Evolutionary conservation across 2,888 invertebrate genomes (phyloP), one percentile per base, ranked within the genome.

Genomic region (Callyntrura guangdongensis): DNA sequence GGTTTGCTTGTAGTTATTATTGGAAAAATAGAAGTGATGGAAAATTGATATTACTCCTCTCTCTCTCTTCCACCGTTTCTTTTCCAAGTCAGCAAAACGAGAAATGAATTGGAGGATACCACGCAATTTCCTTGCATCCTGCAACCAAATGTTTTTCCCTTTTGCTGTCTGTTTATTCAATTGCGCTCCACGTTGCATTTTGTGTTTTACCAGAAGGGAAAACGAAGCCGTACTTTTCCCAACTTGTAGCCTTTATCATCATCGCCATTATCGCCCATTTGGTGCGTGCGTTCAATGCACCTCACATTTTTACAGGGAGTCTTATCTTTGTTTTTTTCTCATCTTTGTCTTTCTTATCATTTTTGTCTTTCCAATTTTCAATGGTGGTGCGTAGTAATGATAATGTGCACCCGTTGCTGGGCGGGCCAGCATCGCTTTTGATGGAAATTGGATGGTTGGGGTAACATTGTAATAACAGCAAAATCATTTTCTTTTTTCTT

Each of bases 131-230:
- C 84, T 84, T 14, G 1, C 53, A 47, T 81, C 45, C 36, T 36
- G 36, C 36, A 36, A 36, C 36, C 36, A 2, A 69, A 84, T 72
- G 53, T 20, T 69, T 81, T 59, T 84, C 56, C 36, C 69, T 84
- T 56, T 84, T 84, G 72, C 56, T 69, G 49, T 74, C 36, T 36
- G 49, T 84, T 84, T 72, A 84, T 69, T 84, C 69, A 84, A 84
- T 84, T 84, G 69, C 84, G 9, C 6, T 36, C 6, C 6, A 36
- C 36, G 36, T 6, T 36, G 36, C 36, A 84, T 84, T 84, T 84
- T 56, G 11, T 61, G n/a, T 84, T 36, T 72, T 69, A 27, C 27
- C 47, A 53, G 6, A 27, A 53, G 20, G 20, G 49, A 83, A 47
- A 64, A 47, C 9, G 53, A 64, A 56, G 27, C 2, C 8, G n/a